Evolutionary conservation across 2,888 invertebrate species (phyloP).

Genomic region (Agrypnus murinus): DNA sequence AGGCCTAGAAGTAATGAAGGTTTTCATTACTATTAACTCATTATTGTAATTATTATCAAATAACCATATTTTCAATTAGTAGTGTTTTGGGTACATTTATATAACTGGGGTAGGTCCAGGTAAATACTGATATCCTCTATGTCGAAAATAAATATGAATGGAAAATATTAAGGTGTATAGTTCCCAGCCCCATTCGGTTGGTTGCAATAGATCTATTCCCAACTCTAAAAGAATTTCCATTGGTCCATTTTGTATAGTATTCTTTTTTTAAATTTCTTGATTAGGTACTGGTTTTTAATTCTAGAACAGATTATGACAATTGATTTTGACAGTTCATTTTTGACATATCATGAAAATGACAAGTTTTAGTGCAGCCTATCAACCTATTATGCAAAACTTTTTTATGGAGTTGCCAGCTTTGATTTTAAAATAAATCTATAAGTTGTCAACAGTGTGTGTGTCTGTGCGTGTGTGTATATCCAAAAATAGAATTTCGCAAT

Average conservation of each 20-base stretch:
- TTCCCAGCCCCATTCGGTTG: constrained; percentile 64
- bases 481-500: constrained; percentile 19
- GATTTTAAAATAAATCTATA: constrained; percentile 17
- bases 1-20: too few relatives aligned
- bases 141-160: constrained; percentile 58
- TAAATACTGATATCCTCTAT: constrained; percentile 57
- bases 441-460: constrained; percentile 28
- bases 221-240: constrained; percentile 67
- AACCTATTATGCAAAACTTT: neutral
- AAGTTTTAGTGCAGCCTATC: constrained; percentile 4
- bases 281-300: too few relatives aligned
- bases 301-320: too few relatives aligned
- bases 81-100: too few relatives aligned
- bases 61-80: too few relatives aligned
- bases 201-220: constrained; percentile 63
- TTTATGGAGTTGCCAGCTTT: constrained; percentile 4
- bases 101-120: constrained; percentile 54
- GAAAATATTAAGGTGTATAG: constrained; percentile 62
- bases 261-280: too few relatives aligned
- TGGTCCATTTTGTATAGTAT: constrained; percentile 24
- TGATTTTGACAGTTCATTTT: constrained; percentile 23
- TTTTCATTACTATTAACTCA: too few relatives aligned
- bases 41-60: too few relatives aligned
- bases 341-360: constrained; percentile 19
- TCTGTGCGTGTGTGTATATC: too few relatives aligned